Percentiles rank a stretch among this genome's conserved stretches.
These are phyloP conservation scores for Cathartes aura DNA, from an alignment of 2,113 vertebrate species.

Conservation along the genomic window DNA sequence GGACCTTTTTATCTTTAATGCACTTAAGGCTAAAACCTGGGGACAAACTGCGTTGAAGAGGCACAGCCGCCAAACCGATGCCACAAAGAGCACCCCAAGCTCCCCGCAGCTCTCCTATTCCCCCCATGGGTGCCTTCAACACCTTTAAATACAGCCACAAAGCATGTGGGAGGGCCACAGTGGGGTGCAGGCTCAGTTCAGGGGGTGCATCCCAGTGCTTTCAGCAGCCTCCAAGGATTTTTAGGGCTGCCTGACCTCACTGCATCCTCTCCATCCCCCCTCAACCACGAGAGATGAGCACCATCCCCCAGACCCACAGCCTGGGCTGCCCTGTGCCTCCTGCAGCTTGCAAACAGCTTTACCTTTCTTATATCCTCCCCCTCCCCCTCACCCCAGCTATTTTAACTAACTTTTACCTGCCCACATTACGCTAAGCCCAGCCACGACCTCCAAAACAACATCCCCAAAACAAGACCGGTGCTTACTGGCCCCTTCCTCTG, in stretches of 20 bases:
- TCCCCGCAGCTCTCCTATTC: neutral
- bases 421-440: neutral
- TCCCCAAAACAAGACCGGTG: neutral
- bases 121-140: neutral
- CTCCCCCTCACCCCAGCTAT: too few species aligned
- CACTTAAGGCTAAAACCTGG: neutral
- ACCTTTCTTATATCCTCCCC: neutral
- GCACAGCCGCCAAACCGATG: fast-evolving
- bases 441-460: fast-evolving
- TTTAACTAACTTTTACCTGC: neutral
- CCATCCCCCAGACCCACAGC: neutral
- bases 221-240: neutral
- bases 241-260: neutral
- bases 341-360: neutral
- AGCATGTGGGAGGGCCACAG: fast-evolving
- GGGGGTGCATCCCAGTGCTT: neutral
- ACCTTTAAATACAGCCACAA: neutral
- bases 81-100: neutral
- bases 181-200: neutral
- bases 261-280: neutral
- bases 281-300: too few species aligned
- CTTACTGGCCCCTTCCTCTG: neutral
- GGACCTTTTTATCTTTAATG: neutral
- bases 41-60: fast-evolving
- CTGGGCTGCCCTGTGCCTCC: neutral